Evolutionary conservation across 2,797 vertebrate genomes (phyloP).

Genomic region (Rhinichthys osculus): DNA sequence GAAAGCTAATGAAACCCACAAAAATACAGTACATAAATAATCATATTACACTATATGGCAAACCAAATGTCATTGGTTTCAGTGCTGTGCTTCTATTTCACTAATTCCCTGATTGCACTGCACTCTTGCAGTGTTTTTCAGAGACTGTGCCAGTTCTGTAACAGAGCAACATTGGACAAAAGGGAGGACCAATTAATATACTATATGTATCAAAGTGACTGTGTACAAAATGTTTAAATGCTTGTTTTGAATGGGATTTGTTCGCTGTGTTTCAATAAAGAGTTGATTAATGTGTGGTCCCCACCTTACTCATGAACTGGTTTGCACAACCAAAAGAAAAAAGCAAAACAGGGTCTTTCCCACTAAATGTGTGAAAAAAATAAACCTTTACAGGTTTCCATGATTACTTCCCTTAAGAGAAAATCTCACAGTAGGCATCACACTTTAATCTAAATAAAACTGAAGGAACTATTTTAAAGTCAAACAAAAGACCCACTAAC

Average conservation of each 20-base stretch:
- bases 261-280: constrained; percentile 38
- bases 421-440: constrained; percentile 61
- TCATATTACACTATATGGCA: constrained; percentile 46
- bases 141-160: constrained; percentile 39
- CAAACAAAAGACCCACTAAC: constrained; percentile 48
- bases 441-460: constrained; percentile 46
- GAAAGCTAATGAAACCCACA: constrained; percentile 52
- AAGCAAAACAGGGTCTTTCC: constrained; percentile 2
- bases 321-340: constrained; percentile 10
- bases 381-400: constrained; percentile 19
- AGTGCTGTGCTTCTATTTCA: constrained; percentile 51
- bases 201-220: constrained; percentile 2
- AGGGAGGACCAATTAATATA: constrained; percentile 7
- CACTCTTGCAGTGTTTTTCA: constrained; percentile 39
- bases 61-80: constrained; percentile 33
- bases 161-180: constrained; percentile 42
- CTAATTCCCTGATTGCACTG: constrained; percentile 58
- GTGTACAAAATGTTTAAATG: constrained; percentile 23
- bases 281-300: constrained; percentile 32
- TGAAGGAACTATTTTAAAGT: constrained; percentile 38
- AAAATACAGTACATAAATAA: constrained; percentile 58
- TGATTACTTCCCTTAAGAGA: constrained; percentile 43
- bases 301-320: constrained; percentile 14
- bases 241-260: constrained; percentile 38
- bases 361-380: background rate